These are phyloP conservation scores for Hippocampus barbouri DNA, from an alignment of 2,113 vertebrate genomes.

Conservation along the genomic window DNA sequence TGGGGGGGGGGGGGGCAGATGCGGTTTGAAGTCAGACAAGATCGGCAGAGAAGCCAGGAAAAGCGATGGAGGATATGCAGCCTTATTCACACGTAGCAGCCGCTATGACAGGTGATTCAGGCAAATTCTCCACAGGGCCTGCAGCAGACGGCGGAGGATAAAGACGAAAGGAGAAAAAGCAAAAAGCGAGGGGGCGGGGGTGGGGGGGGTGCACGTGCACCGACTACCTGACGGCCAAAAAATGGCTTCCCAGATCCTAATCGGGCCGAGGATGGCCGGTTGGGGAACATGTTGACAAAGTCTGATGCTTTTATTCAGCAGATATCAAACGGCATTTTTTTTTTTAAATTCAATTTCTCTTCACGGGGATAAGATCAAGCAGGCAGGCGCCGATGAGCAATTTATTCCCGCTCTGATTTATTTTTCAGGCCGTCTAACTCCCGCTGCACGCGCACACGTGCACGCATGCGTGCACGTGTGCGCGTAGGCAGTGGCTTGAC, in stretches of 20 bases:
- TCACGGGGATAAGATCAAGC: constrained; percentile 58
- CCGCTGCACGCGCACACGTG: background rate
- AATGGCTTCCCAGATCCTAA: constrained; percentile 74
- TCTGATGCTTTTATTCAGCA: constrained; percentile 70
- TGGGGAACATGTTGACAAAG: constrained; percentile 60
- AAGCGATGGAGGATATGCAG: constrained; percentile 63
- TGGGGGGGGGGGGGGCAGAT: background rate
- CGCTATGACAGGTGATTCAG: constrained; percentile 80
- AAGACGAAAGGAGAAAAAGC: constrained; percentile 61
- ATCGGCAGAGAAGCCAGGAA: constrained; percentile 34
- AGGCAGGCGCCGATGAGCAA: constrained; percentile 39
- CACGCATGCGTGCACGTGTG: background rate
- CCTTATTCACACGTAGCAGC: constrained; percentile 76
- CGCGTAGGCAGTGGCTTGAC: constrained; percentile 5
- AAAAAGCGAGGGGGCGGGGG: constrained; percentile 43
- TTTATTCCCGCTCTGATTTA: constrained; percentile 56
- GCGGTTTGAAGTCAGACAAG: constrained; percentile 53
- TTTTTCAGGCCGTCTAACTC: constrained; percentile 48
- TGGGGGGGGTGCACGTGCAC: constrained; percentile 42
- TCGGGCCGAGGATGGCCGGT: constrained; percentile 45
- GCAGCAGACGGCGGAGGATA: constrained; percentile 64
- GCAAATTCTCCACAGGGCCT: constrained; percentile 75
- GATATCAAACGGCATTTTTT: constrained; percentile 60
- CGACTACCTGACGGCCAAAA: constrained; percentile 65
- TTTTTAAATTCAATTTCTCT: constrained; percentile 54